Base-by-base conservation (phyloP, 2,113 vertebrate genomes). In the Phalacrocorax aristotelis region DNA sequence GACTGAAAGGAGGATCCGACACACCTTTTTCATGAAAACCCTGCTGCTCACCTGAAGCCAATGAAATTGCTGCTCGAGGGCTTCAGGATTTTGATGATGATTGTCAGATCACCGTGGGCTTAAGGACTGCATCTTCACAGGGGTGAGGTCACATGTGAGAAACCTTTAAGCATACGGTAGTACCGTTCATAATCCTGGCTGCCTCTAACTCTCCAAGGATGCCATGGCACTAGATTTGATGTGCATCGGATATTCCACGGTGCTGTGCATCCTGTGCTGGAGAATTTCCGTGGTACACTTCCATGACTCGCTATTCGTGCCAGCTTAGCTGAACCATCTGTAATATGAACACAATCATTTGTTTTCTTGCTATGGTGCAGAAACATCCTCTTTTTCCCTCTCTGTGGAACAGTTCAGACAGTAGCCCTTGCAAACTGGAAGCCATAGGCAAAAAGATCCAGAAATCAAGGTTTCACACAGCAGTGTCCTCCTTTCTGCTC, bases 301-400 rank as follows among this genome's bases (percentile, higher is more conserved):
- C 96, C 90, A 44, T 97, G 92, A 97, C 90, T 97, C 95, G 92
- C 60, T 48, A 0, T 10, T 34, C 27, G 0, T 90, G 91, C 94
- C 94, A 95, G 92, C 90, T 95, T 92, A 95, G 92, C 90, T 95
- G 95, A 95, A 91, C 97, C 94, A 92, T 90, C 83, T 42, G 79
- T 87, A 68, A 90, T 79, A 83, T 46, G 44, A 46, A 46, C 16
- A 46, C 76, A 78, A 34, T 90, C 48, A 51, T 77, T 94, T 80
- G 83, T 95, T 80, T 92, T 42, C 90, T 86, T 60, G 77, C 89
- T 19, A 29, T 38, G 58, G 27, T 32, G 51, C 10, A 46, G 85
- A 88, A 94, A 91, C 89, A 90, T 91, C 92, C 85, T 91, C 51
- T 61, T 78, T 66, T 58, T 15, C 16, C 10, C 30, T 44, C 36